phyloP scores from a whole-genome alignment of 1,140 invertebrate species.

The Pentalonia nigronervosa region DNA sequence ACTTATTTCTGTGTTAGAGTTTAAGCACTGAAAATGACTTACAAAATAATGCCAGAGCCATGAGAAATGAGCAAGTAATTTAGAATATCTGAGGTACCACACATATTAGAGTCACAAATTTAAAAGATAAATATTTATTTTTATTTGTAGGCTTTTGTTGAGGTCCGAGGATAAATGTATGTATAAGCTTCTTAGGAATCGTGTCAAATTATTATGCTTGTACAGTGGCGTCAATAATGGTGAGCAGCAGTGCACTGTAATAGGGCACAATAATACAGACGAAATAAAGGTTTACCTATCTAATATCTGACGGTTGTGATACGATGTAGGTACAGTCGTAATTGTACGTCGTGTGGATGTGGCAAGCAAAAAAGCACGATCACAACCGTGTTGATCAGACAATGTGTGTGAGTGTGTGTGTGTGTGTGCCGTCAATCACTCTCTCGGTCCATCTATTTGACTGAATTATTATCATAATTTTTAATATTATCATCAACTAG shows the following conservation, averaged over 20 bases:
- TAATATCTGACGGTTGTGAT: neutral
- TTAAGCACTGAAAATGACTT: neutral
- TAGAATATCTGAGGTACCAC: neutral
- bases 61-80: neutral
- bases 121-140: neutral
- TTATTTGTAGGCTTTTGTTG: neutral
- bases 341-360: neutral
- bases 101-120: neutral
- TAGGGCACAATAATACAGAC: neutral
- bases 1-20: neutral
- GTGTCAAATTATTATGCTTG: neutral
- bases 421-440: neutral
- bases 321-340: neutral
- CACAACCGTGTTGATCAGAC: neutral
- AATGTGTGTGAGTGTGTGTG: neutral
- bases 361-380: neutral
- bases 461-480: neutral
- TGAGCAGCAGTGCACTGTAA: neutral
- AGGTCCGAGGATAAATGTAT: neutral
- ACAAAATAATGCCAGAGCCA: neutral
- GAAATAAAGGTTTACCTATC: neutral
- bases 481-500: neutral
- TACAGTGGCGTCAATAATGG: neutral
- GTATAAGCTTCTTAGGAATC: neutral
- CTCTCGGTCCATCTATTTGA: neutral